Base-by-base conservation (phyloP, 2,113 vertebrate genomes). In the Phaethornis superciliosus region DNA sequence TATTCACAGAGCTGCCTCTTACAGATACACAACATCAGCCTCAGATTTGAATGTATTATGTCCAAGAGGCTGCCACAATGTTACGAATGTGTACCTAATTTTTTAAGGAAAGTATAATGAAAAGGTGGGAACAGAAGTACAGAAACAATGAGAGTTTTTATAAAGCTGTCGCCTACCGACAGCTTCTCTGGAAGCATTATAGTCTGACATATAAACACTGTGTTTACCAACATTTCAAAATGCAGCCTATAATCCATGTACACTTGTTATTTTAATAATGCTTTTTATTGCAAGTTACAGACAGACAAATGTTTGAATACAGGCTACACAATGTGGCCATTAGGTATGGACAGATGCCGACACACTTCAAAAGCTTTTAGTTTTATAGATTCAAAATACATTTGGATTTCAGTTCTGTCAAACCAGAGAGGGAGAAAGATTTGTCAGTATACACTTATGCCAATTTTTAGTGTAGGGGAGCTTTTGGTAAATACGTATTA, bases 221-320 rank as follows among this genome's bases (percentile, higher is more conserved):
- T 97, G 95, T 98, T 98, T 98, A 97, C 96, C 95, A 97, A 97
- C 97, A 97, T 97, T 98, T 97, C 95, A 95, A 97, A 97, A 95
- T 92, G 94, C 74, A 96, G 94, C 93, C 97, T 97, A 93, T 98
- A 98, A 98, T 98, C 97, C 37, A 14, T 81, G 92, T 82, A 58
- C 89, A 90, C 85, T 97, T 95, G 94, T 91, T 97, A 96, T 95
- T 96, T 97, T 97, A 97, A 96, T 97, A 96, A 94, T 96, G 91
- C 65, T 93, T 97, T 96, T 95, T 92, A 71, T 93, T 91, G 74
- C 86, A 89, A 96, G 81, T 69, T 95, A 63, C 71, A 69, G 80
- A 62, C 92, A 94, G 94, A 87, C 92, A 94, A 90, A 89, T 60
- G 77, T 93, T 91, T 78, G 94, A 96, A 86, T 91, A 78, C 63